A percentile compares a stretch with the other conserved stretches of the same genome.
Evolutionary conservation across 2,888 invertebrate species (phyloP).

Genomic region (Morpho achilles): DNA sequence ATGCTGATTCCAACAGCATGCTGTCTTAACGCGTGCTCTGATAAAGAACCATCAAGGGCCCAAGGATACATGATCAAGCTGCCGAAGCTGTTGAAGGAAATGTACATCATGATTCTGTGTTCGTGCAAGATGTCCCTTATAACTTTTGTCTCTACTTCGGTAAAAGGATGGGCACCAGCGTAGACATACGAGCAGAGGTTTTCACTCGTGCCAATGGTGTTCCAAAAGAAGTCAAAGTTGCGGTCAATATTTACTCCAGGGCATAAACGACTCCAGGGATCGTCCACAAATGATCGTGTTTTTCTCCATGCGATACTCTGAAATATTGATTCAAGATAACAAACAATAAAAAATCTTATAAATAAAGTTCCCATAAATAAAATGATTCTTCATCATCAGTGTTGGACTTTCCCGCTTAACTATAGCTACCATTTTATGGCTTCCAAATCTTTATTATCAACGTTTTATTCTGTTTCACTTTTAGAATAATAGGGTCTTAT

Average conservation of each 20-base stretch:
- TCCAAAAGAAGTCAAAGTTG: constrained; percentile 86
- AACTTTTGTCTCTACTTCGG: constrained; percentile 82
- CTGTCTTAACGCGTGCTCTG: constrained; percentile 65
- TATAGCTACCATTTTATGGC: no score
- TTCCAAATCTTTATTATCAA: no score
- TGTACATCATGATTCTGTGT: constrained; percentile 79
- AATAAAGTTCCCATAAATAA: no score
- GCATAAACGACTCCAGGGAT: constrained; percentile 59
- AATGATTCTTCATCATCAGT: no score
- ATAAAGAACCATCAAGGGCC: constrained; percentile 78
- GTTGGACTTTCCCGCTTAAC: no score
- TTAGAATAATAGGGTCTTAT: no score
- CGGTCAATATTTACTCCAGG: constrained; percentile 87
- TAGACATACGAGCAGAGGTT: constrained; percentile 80
- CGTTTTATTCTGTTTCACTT: no score
- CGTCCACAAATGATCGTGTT: constrained; percentile 73
- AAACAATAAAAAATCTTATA: no score
- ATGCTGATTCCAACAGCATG: constrained; percentile 58
- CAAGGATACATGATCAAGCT: constrained; percentile 83
- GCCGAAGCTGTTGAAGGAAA: constrained; percentile 88
- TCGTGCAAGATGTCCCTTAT: constrained; percentile 78
- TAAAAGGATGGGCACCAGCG: constrained; percentile 81
- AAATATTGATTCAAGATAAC: constrained; percentile 23
- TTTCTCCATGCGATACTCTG: constrained; percentile 84
- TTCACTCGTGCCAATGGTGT: constrained; percentile 74